A percentile compares a stretch with the other conserved stretches of the same genome.
Evolutionary conservation across 2,888 invertebrate species (phyloP).

Genomic region (Dryococelus australis): DNA sequence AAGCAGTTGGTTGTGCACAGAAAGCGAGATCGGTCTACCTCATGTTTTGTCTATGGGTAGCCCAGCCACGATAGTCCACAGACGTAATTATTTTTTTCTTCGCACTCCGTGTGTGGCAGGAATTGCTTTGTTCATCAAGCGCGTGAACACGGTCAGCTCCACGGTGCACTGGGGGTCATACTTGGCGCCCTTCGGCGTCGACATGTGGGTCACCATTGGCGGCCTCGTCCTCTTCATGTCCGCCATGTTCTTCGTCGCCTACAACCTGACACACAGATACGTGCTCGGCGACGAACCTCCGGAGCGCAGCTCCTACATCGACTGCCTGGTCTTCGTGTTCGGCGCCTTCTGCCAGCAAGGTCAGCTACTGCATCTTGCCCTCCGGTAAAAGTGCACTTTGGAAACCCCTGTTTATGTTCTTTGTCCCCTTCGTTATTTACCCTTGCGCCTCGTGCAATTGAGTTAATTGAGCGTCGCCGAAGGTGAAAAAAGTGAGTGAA

Average conservation of each 20-base stretch:
- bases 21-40: too few species aligned
- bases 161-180: neutral
- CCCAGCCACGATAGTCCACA: too few species aligned
- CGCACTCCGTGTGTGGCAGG: neutral
- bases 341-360: conserved; percentile 28
- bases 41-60: too few species aligned
- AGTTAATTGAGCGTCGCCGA: too few species aligned
- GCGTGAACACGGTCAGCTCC: neutral
- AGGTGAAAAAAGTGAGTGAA: too few species aligned
- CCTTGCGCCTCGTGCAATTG: too few species aligned
- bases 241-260: neutral
- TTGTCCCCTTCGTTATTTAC: too few species aligned
- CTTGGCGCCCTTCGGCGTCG: neutral
- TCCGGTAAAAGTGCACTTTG: too few species aligned
- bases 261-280: neutral
- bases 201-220: neutral
- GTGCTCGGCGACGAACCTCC: neutral
- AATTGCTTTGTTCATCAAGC: neutral
- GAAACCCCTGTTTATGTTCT: too few species aligned
- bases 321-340: neutral
- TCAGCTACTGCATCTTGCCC: neutral
- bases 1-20: too few species aligned
- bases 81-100: too few species aligned
- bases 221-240: neutral
- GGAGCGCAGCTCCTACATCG: conserved; percentile 7